phyloP scores from a whole-genome alignment of 1,140 invertebrate genomes.

The Megalopta genalis region DNA sequence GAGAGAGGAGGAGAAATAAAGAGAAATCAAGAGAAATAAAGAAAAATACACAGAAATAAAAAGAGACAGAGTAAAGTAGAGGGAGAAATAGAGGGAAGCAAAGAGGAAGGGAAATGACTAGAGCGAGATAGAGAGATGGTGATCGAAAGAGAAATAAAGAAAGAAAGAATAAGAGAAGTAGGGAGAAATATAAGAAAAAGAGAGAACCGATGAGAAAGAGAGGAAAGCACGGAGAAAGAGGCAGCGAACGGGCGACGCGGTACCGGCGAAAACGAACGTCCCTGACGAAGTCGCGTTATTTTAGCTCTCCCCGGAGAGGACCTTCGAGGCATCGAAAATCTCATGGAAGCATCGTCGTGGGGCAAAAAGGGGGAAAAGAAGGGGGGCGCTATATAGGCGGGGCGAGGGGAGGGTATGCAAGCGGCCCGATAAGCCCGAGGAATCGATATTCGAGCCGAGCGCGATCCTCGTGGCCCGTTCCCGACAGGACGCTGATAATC shows the following conservation, averaged over 20 bases:
- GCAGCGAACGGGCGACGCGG: background rate
- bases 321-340: conserved; percentile 49
- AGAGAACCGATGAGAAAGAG: background rate
- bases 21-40: no score
- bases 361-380: conserved; percentile 19
- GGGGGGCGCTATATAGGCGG: background rate
- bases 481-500: conserved; percentile 49
- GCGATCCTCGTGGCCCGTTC: conserved; percentile 56
- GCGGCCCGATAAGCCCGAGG: conserved; percentile 55
- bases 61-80: no score
- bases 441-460: conserved; percentile 58
- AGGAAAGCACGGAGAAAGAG: background rate
- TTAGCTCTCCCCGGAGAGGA: conserved; percentile 54
- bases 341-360: conserved; percentile 55
- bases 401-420: conserved; percentile 34
- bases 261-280: conserved; percentile 44
- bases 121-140: no score
- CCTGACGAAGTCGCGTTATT: conserved; percentile 56
- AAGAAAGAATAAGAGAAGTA: background rate
- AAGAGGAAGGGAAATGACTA: background rate
- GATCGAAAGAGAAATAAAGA: no score
- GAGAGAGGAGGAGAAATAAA: no score
- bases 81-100: no score
- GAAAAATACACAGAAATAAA: no score
- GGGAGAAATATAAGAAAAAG: background rate